phyloP scores from a whole-genome alignment of 2,888 invertebrate species.

The Teleiodes luculella region DNA sequence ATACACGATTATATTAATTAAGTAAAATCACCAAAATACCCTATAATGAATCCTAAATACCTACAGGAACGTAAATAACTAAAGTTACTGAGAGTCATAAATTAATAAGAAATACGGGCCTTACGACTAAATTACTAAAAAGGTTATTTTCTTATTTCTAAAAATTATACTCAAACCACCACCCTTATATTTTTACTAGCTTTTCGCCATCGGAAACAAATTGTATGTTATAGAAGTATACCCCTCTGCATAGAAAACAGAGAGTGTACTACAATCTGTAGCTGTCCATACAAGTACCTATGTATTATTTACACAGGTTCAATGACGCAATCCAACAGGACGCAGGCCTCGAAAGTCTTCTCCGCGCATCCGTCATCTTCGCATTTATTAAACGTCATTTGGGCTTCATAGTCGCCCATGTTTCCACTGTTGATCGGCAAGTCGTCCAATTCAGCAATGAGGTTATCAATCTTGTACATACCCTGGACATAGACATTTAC shows the following conservation, averaged over 20 bases:
- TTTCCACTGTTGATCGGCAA: conserved; percentile 42
- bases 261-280: too few relatives aligned
- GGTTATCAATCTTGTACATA: conserved; percentile 36
- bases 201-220: too few relatives aligned
- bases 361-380: conserved; percentile 34
- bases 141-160: conserved; percentile 1
- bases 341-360: conserved; percentile 33
- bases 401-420: conserved; percentile 41
- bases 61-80: too few relatives aligned
- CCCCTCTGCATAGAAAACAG: too few relatives aligned
- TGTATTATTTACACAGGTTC: conserved; percentile 25
- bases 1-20: too few relatives aligned
- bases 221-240: too few relatives aligned
- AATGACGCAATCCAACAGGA: conserved; percentile 45
- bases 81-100: not conserved
- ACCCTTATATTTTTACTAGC: too few relatives aligned
- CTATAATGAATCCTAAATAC: not conserved
- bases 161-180: too few relatives aligned
- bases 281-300: too few relatives aligned
- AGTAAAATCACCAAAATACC: not conserved
- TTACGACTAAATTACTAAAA: conserved; percentile 5
- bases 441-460: conserved; percentile 37
- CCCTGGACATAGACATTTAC: too few relatives aligned
- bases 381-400: conserved; percentile 35
- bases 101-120: not conserved